A percentile compares a stretch with the other conserved stretches of the same genome.
Evolutionary conservation across 2,797 vertebrate species (phyloP).

Genomic region (Silurus aristotelis): DNA sequence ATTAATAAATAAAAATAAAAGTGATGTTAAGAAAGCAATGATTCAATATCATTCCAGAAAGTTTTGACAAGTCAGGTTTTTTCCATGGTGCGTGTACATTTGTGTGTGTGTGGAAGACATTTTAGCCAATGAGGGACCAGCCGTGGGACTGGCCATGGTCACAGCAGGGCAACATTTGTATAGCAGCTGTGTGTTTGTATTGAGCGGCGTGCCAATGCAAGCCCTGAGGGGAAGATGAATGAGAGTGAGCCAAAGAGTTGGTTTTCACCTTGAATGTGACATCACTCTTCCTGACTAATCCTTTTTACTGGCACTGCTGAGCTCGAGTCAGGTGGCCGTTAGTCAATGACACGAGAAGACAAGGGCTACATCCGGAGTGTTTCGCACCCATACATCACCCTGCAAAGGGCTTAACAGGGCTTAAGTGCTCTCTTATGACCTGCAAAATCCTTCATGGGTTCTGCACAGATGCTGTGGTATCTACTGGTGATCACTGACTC

Average conservation of each 20-base stretch:
- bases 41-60: neutral
- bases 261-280: constrained; percentile 72
- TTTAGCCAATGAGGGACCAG: constrained; percentile 30
- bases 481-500: neutral
- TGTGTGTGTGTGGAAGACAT: neutral
- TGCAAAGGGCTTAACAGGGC: constrained; percentile 30
- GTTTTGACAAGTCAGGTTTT: neutral
- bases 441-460: constrained; percentile 3
- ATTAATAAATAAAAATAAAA: neutral
- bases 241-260: constrained; percentile 63
- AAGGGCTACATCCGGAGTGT: constrained; percentile 35
- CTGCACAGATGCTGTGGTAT: neutral
- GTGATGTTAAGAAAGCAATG: neutral
- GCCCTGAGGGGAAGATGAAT: constrained; percentile 64
- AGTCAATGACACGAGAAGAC: constrained; percentile 49
- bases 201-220: constrained; percentile 48
- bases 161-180: constrained; percentile 48
- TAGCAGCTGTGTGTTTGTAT: constrained; percentile 58
- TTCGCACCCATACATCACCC: constrained; percentile 26
- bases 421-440: constrained; percentile 8
- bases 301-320: constrained; percentile 53
- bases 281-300: constrained; percentile 74
- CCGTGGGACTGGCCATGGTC: constrained; percentile 51
- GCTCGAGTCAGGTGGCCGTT: constrained; percentile 56
- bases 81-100: neutral